phyloP scores from a whole-genome alignment of 2,888 invertebrate species.

The Microplitis manilae region DNA sequence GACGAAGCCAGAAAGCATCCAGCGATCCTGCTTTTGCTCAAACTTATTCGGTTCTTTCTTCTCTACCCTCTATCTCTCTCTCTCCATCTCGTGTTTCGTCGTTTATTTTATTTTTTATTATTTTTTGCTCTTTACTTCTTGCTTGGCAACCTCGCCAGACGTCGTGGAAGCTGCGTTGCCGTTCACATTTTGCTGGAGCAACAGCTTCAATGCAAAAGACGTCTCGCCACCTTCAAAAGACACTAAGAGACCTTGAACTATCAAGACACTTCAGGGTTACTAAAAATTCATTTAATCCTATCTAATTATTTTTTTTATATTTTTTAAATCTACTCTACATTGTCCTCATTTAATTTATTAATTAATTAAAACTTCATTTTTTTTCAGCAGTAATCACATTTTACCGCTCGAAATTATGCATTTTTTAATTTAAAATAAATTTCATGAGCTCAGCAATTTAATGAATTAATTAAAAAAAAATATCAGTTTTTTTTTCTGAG shows the following conservation, averaged over 20 bases:
- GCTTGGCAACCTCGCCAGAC: constrained; percentile 39
- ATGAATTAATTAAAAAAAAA: no score
- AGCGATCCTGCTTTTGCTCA: constrained; percentile 21
- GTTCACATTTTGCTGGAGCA: constrained; percentile 16
- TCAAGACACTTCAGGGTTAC: constrained; percentile 26
- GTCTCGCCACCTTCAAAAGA: constrained; percentile 9
- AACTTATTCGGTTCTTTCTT: constrained; percentile 20
- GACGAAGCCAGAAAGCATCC: constrained; percentile 25
- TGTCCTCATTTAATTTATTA: neutral
- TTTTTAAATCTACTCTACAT: neutral
- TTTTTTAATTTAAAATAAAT: neutral
- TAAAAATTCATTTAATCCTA: neutral
- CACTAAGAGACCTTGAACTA: constrained; percentile 32
- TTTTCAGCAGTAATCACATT: neutral
- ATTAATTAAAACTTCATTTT: neutral
- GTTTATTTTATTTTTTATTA: constrained; percentile 5
- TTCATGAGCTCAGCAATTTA: no score
- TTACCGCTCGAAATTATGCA: neutral
- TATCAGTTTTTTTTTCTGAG: no score
- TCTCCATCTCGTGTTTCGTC: neutral
- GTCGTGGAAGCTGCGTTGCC: constrained; percentile 34
- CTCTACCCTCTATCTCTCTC: neutral
- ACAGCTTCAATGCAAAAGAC: constrained; percentile 36
- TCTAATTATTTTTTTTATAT: neutral
- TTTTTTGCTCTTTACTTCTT: constrained; percentile 1